Base-by-base conservation (phyloP, 2,888 invertebrate species). In the Mystacides longicornis region DNA sequence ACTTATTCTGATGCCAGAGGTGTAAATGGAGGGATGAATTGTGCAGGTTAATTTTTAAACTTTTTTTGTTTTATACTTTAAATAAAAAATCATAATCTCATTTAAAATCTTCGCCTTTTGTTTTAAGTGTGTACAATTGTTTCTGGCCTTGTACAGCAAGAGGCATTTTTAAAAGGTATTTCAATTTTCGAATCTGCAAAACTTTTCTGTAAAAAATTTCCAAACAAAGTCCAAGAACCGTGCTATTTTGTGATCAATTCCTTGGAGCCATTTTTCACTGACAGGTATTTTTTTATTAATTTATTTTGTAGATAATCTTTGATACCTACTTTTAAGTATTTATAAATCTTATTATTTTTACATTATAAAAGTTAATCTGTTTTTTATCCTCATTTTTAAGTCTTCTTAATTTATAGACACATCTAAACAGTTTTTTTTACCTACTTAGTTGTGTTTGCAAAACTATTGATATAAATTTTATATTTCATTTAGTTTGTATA, bases 81-180 rank as follows among this genome's bases (percentile, higher is more conserved):
- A 20, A 51, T 37, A 21, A 20, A 23, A 18, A 50, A 23, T 5
- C 43, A 43, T 43, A 7, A 43, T 11, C 18, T 11, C 16, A 14
- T 43, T 16, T n/a, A 43, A 31, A 31, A 16, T 43, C n/a, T n/a
- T n/a, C n/a, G n/a, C n/a, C n/a, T n/a, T 19, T 49, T 49, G 11
- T 23, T 57, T 61, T 37, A 27, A 62, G 62, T 60, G 21, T 62
- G 62, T 27, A 62, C 60, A 2, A 45, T 62, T 1, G 55, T 62
- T 2, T 56, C 60, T 23, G 62, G 62, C 11, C 19, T 62, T 16
- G 23, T 57, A 9, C 60, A 62, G 46, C 59, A 60, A 51, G 53
- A 53, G 19, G 66, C 67, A 14, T 65, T 66, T 52, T 56, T 67
- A 27, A 64, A 66, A 52, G 65, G 66, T 52, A 63, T 65, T 37